Evolutionary conservation across 2,797 vertebrate species (phyloP), one percentile per base, ranked within the genome.

Genomic region (Siniperca undulata): DNA sequence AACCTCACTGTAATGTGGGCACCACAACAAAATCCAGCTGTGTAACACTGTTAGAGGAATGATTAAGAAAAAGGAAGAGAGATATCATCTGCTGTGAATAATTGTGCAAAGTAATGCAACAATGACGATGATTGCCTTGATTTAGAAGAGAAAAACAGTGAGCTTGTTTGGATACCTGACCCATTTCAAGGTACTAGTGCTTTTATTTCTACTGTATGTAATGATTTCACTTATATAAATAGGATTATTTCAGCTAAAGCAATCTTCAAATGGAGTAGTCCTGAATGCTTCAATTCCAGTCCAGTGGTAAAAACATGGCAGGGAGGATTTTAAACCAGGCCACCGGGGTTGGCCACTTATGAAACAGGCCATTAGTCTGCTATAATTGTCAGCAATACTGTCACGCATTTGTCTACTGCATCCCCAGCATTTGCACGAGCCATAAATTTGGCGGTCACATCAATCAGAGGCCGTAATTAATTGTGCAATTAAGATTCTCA

Each of bases 401-500:
- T 92, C 94, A 91, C 46, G 27, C 92, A 89, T 94, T 93, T 90
- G 84, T 94, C 93, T 91, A 80, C 77, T 44, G 70, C 60, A 85
- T 92, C 88, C 86, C 66, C 73, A 2, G 82, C 90, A 53, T 90
- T 86, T 78, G 72, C 86, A 87, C 60, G 58, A 83, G 85, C 86
- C 89, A 93, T 95, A 93, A 94, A 95, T 96, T 92, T 52, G 58
- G 86, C 90, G 90, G 95, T 95, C 95, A 95, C 93, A 95, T 94
- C 92, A 93, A 94, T 94, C 94, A 92, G 86, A 86, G 77, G 69
- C 89, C 70, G n/a, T 87, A 95, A 96, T 96, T 95, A 96, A 96
- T 96, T 91, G 94, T 38, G 87, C 94, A 95, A 96, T 96, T 96
- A 96, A 95, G 93, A 95, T 92, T 92, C 91, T 93, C 94, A 93